Percentiles rank a stretch among this genome's conserved stretches.
Conservation (phyloP, 2,888 invertebrate species). For the Ypsolopha scabrella region DNA sequence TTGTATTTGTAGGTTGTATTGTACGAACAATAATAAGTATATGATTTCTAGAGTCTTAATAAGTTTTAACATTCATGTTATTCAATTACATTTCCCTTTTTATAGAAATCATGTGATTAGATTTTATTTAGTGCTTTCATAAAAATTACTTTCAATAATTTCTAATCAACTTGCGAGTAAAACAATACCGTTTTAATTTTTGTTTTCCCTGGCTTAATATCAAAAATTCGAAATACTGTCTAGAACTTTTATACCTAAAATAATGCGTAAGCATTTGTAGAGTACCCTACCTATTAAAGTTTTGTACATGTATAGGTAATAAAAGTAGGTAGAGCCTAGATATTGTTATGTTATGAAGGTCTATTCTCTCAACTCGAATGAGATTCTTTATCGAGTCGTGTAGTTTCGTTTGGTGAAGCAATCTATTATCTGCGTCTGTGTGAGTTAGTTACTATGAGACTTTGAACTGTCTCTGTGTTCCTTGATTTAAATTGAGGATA, state of each 20-base stretch:
- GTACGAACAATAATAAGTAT: conserved; percentile 40
- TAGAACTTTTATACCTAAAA: neutral
- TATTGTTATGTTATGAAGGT: neutral
- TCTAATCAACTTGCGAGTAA: no score
- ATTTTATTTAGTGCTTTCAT: neutral
- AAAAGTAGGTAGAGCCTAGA: neutral
- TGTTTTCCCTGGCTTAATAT: neutral
- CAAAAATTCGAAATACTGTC: neutral
- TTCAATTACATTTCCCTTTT: conserved; percentile 1
- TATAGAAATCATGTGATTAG: neutral
- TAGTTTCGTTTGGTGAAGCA: conserved; percentile 2
- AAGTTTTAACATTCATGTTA: conserved; percentile 6
- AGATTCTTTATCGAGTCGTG: conserved; percentile 3
- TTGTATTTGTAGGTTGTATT: conserved; percentile 66
- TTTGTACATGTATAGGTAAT: neutral
- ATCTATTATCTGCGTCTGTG: conserved; percentile 1
- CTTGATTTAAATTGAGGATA: neutral
- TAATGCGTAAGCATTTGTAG: neutral
- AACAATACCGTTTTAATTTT: no score
- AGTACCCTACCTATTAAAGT: no score
- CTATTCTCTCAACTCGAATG: conserved; percentile 1
- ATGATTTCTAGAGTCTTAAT: conserved; percentile 22
- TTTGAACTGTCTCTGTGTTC: neutral
- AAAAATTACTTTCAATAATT: neutral
- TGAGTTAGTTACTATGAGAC: neutral